These are phyloP conservation scores for Ceratotherium simum DNA, from an alignment of 2,113 vertebrate species.

Conservation along the genomic window DNA sequence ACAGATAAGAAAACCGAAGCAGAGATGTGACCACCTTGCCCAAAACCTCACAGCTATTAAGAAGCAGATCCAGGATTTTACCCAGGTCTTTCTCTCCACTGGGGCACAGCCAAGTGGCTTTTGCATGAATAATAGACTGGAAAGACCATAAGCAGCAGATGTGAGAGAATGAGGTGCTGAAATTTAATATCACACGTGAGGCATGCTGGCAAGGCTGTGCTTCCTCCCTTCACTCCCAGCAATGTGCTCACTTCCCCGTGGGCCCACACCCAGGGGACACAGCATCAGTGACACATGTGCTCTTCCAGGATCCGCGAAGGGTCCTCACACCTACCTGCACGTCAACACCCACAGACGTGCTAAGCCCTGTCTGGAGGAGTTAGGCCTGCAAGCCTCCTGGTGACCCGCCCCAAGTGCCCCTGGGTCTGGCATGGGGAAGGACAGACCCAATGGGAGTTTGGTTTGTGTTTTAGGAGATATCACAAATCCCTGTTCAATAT, in stretches of 20 bases:
- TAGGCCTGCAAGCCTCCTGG: neutral
- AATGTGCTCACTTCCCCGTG: accelerated
- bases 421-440: neutral
- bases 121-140: neutral
- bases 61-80: neutral
- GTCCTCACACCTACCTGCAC: neutral
- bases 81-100: constrained; percentile 3
- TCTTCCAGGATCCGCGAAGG: accelerated
- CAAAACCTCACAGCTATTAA: neutral
- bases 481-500: constrained; percentile 27
- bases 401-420: neutral
- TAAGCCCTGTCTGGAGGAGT: neutral
- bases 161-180: neutral
- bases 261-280: neutral
- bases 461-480: constrained; percentile 30
- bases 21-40: neutral
- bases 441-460: neutral
- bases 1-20: constrained; percentile 17
- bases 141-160: neutral
- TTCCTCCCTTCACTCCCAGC: neutral
- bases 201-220: neutral
- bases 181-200: neutral
- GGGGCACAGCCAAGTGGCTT: neutral
- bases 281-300: neutral
- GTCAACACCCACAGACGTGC: neutral